Conservation (phyloP, 2,113 vertebrate species). For the Saiga tatarica region DNA sequence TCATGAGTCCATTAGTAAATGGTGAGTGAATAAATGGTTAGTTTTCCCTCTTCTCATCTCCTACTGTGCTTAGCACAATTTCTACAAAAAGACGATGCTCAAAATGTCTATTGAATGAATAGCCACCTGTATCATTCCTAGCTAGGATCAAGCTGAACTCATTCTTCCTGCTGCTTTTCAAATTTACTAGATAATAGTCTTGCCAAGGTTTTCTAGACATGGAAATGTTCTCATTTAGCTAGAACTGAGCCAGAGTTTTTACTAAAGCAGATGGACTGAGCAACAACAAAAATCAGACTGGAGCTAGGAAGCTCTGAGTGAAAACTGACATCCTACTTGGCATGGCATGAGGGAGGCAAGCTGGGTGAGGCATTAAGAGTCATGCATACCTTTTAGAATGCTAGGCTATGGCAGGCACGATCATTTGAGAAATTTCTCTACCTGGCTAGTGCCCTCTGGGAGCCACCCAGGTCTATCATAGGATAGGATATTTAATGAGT, state of each 20-base stretch:
- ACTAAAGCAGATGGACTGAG: background rate
- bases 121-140: background rate
- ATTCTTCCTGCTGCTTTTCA: background rate
- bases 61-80: background rate
- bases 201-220: conserved; percentile 17
- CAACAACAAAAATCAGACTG: background rate
- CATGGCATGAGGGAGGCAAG: background rate
- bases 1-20: conserved; percentile 7
- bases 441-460: background rate
- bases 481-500: background rate
- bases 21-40: background rate
- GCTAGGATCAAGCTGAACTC: background rate
- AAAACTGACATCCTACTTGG: background rate
- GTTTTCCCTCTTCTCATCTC: background rate
- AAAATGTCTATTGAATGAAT: background rate
- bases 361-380: background rate
- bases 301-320: background rate
- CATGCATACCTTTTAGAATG: conserved; percentile 1
- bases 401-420: background rate
- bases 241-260: background rate
- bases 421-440: background rate
- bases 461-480: background rate
- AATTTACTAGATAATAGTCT: background rate
- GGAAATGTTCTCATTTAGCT: background rate
- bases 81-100: background rate